Evolutionary conservation across 2,888 invertebrate species (phyloP).

Genomic region (Rhagium mordax): DNA sequence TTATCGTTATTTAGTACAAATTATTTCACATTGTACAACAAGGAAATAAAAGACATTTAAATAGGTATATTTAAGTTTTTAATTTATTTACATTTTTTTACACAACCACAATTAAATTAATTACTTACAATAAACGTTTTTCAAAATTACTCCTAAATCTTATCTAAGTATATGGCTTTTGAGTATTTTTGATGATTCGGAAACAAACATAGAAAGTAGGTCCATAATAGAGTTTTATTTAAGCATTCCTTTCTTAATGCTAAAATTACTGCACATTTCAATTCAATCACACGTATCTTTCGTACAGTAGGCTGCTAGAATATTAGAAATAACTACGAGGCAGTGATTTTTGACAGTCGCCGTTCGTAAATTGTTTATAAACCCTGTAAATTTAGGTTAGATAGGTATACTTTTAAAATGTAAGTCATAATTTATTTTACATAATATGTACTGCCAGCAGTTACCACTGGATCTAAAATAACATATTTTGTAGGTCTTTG

Average conservation of each 20-base stretch:
- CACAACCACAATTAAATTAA: constrained; percentile 23
- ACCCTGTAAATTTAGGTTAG: background rate
- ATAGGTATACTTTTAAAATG: background rate
- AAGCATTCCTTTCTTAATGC: background rate
- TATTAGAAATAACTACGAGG: background rate
- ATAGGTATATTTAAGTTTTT: background rate
- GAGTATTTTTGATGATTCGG: constrained; percentile 45
- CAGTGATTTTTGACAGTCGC: background rate
- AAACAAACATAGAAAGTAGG: background rate
- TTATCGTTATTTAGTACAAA: too few species aligned
- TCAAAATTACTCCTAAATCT: constrained; percentile 4
- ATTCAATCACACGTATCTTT: background rate
- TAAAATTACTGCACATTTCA: background rate
- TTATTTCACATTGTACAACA: too few species aligned
- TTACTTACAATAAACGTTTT: constrained; percentile 8
- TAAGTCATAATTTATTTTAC: constrained; percentile 50
- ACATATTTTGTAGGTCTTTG: constrained; percentile 58
- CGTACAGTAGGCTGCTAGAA: background rate
- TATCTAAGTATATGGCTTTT: constrained; percentile 49
- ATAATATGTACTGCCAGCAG: constrained; percentile 60
- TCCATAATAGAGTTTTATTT: background rate
- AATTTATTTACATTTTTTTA: constrained; percentile 23
- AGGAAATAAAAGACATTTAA: background rate
- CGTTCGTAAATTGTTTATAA: background rate
- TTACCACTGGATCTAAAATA: constrained; percentile 59